Base-by-base conservation (phyloP, 2,888 invertebrate species). In the Zygaena filipendulae region DNA sequence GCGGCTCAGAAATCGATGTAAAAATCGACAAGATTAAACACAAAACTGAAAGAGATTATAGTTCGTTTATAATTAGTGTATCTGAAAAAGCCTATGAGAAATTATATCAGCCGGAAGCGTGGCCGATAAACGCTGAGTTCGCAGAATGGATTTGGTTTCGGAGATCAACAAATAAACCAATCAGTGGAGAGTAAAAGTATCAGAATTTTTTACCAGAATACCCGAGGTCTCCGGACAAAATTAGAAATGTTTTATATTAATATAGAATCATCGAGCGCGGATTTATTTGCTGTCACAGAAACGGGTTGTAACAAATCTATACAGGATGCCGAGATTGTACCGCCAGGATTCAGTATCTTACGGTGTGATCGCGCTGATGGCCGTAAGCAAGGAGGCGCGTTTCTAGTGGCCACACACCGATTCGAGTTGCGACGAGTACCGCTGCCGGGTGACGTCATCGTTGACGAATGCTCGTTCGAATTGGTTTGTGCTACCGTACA, bases 141-240 rank as follows among this genome's bases (percentile, higher is more conserved):
- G 27, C 32, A 21, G 42, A 44, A 13, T 41, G 40, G 41, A 29
- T 42, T 9, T 44, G 39, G 35, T 44, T 44, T 45, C 42, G 40
- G 8, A 13, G 8, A 13, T 2, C 12, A 13, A 9, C 11, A 4
- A 25, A 25, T 4, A 14, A 22, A 25, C 11, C 29, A 14, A 32
- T 7, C 23, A 25, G 25, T 1, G 21, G 23, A 14, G 6, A 20
- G 13, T 9, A 27, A 7, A 16, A 11, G 13, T 21, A 18, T n/a
- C 3, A 13, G 20, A 20, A 18, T 26, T 10, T 30, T 19, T 1
- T 27, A 32, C 11, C 32, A 32, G 9, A 28, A 32, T 12, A 25
- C 23, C 3, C 16, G 32, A 21, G 32, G 28, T 9, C 25, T 32
- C 1, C 14, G 27, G 11, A 27, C 30, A 3, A 33, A 36, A 26